Conservation (phyloP, 2,888 invertebrate genomes). For the Hymenopus coronatus region DNA sequence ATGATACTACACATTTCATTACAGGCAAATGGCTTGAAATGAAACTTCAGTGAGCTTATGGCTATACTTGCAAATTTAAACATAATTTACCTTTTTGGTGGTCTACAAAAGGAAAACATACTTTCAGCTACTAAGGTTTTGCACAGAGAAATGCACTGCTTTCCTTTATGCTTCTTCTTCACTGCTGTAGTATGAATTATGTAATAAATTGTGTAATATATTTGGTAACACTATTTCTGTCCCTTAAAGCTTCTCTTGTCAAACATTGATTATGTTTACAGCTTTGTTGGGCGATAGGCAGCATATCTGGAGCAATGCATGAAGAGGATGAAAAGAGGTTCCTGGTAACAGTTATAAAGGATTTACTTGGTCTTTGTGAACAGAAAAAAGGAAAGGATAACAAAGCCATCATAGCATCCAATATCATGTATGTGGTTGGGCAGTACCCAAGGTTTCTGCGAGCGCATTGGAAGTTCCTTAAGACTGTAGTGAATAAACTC, state of each 20-base stretch:
- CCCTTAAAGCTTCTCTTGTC: background rate
- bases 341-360: conserved; percentile 97
- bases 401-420: conserved; percentile 99
- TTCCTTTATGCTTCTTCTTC: too few species aligned
- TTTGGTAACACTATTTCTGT: background rate
- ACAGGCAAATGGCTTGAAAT: too few species aligned
- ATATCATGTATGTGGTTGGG: conserved; percentile 99
- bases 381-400: conserved; percentile 99
- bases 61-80: too few species aligned
- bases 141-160: too few species aligned
- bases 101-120: too few species aligned
- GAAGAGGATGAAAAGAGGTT: conserved; percentile 99
- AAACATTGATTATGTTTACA: conserved; percentile 40
- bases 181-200: background rate
- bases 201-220: background rate
- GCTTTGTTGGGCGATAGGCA: conserved; percentile 99
- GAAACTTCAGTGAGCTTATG: too few species aligned
- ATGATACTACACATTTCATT: too few species aligned
- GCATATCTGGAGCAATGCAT: conserved; percentile 97
- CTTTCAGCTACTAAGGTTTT: too few species aligned
- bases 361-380: conserved; percentile 93
- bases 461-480: conserved; percentile 99
- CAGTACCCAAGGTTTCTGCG: conserved; percentile 97
- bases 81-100: too few species aligned
- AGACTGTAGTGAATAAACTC: conserved; percentile 98